Evolutionary conservation across 2,888 invertebrate species (phyloP).

Genomic region (Silvanus unidentatus): DNA sequence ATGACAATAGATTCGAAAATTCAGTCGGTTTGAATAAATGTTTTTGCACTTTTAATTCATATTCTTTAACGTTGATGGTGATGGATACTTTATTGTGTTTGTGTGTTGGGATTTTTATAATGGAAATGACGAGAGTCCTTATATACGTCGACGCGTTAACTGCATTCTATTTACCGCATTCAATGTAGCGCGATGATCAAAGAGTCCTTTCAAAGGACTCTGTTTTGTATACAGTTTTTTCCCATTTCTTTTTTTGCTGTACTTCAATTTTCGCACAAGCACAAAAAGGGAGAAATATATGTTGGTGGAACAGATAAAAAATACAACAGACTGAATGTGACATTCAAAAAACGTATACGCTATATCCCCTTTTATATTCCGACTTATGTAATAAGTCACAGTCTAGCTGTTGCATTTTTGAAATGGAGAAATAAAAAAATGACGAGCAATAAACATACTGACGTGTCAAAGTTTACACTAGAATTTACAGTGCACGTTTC

Average conservation of each 20-base stretch:
- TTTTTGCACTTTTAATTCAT: no score
- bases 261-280: slow-evolving; percentile 1
- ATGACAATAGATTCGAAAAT: no score
- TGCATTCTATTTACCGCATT: slow-evolving; percentile 23
- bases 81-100: background rate
- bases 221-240: background rate
- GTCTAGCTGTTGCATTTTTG: slow-evolving; percentile 8
- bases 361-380: slow-evolving; percentile 2
- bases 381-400: slow-evolving; percentile 10
- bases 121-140: no score
- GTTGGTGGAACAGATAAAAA: no score
- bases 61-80: no score
- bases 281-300: background rate
- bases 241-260: background rate
- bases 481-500: background rate
- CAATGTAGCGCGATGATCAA: slow-evolving; percentile 21
- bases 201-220: slow-evolving; percentile 15
- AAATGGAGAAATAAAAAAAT: background rate
- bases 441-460: background rate
- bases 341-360: background rate
- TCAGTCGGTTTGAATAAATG: no score
- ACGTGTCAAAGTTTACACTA: slow-evolving; percentile 4
- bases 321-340: slow-evolving; percentile 3
- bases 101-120: background rate
- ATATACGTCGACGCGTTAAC: slow-evolving; percentile 19